Base-by-base conservation (phyloP, 2,888 invertebrate species). In the Yponomeuta evonymella region DNA sequence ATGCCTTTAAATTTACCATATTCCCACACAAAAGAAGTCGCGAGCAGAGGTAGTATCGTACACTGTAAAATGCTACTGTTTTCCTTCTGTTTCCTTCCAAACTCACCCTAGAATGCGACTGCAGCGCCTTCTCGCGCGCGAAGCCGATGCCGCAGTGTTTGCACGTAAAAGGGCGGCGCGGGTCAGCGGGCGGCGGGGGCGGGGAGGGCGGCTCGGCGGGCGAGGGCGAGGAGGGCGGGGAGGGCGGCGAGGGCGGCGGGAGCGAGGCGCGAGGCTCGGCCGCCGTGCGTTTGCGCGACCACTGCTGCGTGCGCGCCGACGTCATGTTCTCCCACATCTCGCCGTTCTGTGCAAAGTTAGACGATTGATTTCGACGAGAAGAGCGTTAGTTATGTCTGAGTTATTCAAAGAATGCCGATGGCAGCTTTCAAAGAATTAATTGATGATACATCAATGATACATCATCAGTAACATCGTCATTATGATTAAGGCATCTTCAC, bases 151-250 rank as follows among this genome's bases (percentile, higher is more conserved):
- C 90, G 75, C 90, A 90, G 71, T 86, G 86, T 93, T 96, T 79
- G 76, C 97, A 97, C 0, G 96, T 97, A 79, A 97, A 97, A 0
- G 97, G 96, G 72, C 96, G 95, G 63, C 94, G 92, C 0, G 96
- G 95, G 85, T 96, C 96, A 0, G 85, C 76, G 70, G 89, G 89
- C 48, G 83, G 81, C 70, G 87, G 85, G 48, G 78, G 79, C 58
- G 78, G 80, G n/a, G 83, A 76, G 67, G 81, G 78, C 43, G 81
- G 73, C 2, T 83, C 79, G 8, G 82, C 79, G 66, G 87, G 70
- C 79, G 87, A 78, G 74, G 90, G 76, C 75, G 89, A 82, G 72
- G 76, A 72, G n/a, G 79, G 76, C 75, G 89, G 83, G 72, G 76
- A 72, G n/a, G 79, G 76, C 33, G 76, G 73, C 43, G 77, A 72